Percentiles rank a stretch among this genome's conserved stretches.
Conservation (phyloP, 2,113 vertebrate species). For the Ondatra zibethicus region DNA sequence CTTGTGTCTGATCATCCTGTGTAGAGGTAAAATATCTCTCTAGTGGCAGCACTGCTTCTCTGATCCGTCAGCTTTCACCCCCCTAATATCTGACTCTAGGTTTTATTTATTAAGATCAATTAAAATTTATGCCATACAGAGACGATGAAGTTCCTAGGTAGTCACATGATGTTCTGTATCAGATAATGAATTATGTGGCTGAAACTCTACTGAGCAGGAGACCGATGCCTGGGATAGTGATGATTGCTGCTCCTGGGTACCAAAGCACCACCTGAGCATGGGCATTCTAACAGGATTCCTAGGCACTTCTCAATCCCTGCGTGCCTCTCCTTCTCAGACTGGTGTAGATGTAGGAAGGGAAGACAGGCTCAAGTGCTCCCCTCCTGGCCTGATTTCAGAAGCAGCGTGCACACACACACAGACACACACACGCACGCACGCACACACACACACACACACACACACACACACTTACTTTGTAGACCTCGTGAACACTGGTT, state of each 20-base stretch:
- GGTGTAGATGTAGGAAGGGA: not conserved
- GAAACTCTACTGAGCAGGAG: constrained; percentile 6
- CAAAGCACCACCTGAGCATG: not conserved
- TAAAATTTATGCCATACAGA: not conserved
- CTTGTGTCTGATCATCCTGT: too few species aligned
- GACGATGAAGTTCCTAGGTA: not conserved
- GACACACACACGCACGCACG: too few species aligned
- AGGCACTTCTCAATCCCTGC: not conserved
- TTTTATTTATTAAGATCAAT: too few species aligned
- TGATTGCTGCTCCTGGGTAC: not conserved
- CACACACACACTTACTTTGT: constrained; percentile 83
- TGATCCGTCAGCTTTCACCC: too few species aligned
- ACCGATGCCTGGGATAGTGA: not conserved
- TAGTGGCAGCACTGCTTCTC: too few species aligned
- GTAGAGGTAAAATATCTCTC: too few species aligned
- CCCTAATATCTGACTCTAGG: too few species aligned
- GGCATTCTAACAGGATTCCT: not conserved
- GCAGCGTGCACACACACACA: too few species aligned
- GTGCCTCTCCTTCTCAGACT: not conserved
- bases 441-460: too few species aligned
- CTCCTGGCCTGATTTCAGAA: not conserved
- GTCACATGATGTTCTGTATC: not conserved
- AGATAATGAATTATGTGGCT: not conserved
- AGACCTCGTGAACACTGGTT: constrained; percentile 85
- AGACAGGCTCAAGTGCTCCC: not conserved